Base-by-base conservation (phyloP, 2,888 invertebrate genomes). In the Gortyna flavago region DNA sequence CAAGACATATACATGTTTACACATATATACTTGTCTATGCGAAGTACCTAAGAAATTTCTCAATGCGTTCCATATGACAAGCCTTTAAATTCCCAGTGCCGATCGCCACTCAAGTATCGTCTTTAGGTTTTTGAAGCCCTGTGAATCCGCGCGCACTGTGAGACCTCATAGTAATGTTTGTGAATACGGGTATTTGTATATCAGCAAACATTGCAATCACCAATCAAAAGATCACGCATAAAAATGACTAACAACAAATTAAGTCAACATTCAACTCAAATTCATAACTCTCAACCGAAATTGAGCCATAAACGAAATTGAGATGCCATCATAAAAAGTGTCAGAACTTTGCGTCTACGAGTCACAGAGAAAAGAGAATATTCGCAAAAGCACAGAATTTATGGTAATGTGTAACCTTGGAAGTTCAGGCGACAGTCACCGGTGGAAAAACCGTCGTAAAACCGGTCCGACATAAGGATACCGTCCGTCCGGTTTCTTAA, bases 361-460 rank as follows among this genome's bases (percentile, higher is more conserved):
- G 48, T 61, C 71, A n/a, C 44, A 16, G 74, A 72, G 75, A 59
- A 83, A 83, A 66, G 75, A 83, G 80, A 73, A 80, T 79, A 79
- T 78, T 85, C 72, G 72, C 64, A 68, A 71, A 68, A 79, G 74
- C 67, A 77, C 78, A 68, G 79, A 75, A 69, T 88, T 87, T 86
- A 87, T 85, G 88, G 74, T 83, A 87, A 87, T 83, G 66, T 59
- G n/a, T 77, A 78, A 77, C 86, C 87, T 84, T 86, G 80, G 71
- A 78, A 84, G 74, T 87, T 84, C 62, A 65, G 72, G 38, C 73
- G 74, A 73, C 78, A 78, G 69, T 77, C 66, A 57, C 72, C 71
- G 67, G 71, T 70, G 64, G 65, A 72, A 77, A 83, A 80, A 75
- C 59, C 73, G 78, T 80, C 84, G 73, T 84, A 87, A 87, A 85